These are phyloP conservation scores for Esox lucius DNA, from an alignment of 2,797 vertebrate species.

Conservation along the genomic window DNA sequence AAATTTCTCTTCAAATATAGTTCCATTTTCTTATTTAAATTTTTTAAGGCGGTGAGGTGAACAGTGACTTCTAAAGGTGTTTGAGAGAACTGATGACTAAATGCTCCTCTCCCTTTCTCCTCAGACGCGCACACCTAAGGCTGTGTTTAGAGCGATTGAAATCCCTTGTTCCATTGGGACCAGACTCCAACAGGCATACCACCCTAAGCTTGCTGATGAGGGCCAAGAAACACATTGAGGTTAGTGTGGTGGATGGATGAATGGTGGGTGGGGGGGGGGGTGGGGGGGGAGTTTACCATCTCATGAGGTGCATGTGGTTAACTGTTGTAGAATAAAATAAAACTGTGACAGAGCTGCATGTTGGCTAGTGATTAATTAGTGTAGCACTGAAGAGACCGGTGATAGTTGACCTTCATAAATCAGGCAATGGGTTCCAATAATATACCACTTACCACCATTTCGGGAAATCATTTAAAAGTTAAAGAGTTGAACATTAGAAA, in stretches of 20 bases:
- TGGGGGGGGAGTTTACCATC: not conserved
- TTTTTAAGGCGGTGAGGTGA: too few relatives aligned
- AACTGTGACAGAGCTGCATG: too few relatives aligned
- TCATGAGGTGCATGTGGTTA: not conserved
- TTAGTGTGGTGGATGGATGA: conserved; percentile 44
- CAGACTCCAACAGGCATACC: conserved; percentile 87
- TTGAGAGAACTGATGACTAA: not conserved
- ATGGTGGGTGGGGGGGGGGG: not conserved
- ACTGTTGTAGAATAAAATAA: not conserved
- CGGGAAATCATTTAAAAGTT: too few relatives aligned
- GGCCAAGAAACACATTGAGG: conserved; percentile 93
- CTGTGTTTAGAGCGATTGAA: conserved; percentile 92
- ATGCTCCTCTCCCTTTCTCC: conserved; percentile 17
- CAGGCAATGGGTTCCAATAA: too few relatives aligned
- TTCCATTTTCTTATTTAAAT: too few relatives aligned
- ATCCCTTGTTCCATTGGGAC: conserved; percentile 86
- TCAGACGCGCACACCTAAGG: conserved; percentile 88
- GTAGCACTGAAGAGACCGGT: not conserved
- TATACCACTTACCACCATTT: too few relatives aligned
- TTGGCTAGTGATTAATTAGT: not conserved
- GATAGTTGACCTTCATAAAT: too few relatives aligned
- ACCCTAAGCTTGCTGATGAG: conserved; percentile 91
- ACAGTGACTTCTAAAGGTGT: not conserved
- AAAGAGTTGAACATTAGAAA: too few relatives aligned
- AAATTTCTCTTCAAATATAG: too few relatives aligned